These are phyloP conservation scores for Leucoraja ocellata DNA, from an alignment of 2,797 vertebrate species.

Conservation along the genomic window DNA sequence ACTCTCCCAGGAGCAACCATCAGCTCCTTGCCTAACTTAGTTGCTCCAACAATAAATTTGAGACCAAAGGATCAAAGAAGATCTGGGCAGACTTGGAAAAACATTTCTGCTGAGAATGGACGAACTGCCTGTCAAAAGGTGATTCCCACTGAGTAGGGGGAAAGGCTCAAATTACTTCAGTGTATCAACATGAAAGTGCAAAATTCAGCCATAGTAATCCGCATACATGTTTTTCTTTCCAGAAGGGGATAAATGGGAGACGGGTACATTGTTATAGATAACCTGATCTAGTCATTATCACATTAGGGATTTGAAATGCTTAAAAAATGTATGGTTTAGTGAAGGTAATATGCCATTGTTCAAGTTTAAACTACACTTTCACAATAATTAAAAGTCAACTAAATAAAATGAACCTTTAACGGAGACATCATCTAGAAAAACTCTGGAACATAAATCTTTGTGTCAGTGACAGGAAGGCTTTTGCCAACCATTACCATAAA, in stretches of 20 bases:
- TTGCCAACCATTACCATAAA: constrained; percentile 99
- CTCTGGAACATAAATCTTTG: constrained; percentile 77
- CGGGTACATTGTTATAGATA: constrained; percentile 41
- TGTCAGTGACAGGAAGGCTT: constrained; percentile 97
- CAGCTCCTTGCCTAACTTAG: constrained; percentile 63
- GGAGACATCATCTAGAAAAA: constrained; percentile 38
- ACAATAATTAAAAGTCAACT: constrained; percentile 24
- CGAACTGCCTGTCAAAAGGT: constrained; percentile 84
- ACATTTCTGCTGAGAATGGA: constrained; percentile 87
- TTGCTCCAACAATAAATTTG: constrained; percentile 68
- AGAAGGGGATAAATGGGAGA: constrained; percentile 61
- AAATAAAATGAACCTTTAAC: constrained; percentile 37
- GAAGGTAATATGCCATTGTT: constrained; percentile 12
- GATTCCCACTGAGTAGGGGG: constrained; percentile 73
- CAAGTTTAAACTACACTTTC: constrained; percentile 20
- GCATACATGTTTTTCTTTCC: constrained; percentile 73
- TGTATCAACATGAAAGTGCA: constrained; percentile 77
- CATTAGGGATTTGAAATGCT: constrained; percentile 23
- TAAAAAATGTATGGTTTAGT: not conserved
- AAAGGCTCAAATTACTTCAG: constrained; percentile 75
- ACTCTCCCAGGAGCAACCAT: constrained; percentile 50
- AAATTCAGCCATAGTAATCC: constrained; percentile 64
- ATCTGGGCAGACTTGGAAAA: constrained; percentile 79
- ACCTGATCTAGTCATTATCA: constrained; percentile 19
- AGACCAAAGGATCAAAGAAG: constrained; percentile 80